Evolutionary conservation across 2,888 invertebrate genomes (phyloP).

Genomic region (Cantharis lateralis): DNA sequence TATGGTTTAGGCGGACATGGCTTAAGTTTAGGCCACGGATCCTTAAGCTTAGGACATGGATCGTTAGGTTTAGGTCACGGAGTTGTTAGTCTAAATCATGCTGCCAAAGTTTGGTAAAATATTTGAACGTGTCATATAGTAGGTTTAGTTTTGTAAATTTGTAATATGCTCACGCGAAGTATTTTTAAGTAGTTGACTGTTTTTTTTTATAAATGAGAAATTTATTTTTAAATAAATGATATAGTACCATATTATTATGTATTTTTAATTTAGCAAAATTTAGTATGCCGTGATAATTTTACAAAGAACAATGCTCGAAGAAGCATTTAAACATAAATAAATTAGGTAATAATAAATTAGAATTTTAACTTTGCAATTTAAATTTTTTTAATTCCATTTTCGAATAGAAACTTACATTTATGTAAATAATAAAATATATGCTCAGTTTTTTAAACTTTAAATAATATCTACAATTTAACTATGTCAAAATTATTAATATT

Average conservation of each 20-base stretch:
- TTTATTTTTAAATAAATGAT: neutral
- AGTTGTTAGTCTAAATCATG: neutral
- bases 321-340: no score
- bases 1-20: conserved; percentile 23
- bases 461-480: neutral
- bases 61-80: conserved; percentile 12
- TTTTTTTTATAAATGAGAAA: neutral
- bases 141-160: conserved; percentile 19
- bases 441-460: neutral
- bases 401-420: no score
- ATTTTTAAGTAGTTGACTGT: neutral
- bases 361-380: no score
- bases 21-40: conserved; percentile 25
- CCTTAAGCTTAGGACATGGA: conserved; percentile 16
- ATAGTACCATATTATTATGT: neutral
- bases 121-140: conserved; percentile 12
- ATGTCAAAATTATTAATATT: neutral
- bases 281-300: neutral
- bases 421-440: no score
- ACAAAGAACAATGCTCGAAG: no score
- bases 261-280: neutral
- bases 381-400: no score
- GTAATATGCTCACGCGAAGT: neutral
- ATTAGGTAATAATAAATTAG: no score
- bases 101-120: conserved; percentile 15